Conservation (phyloP, 1,140 invertebrate species). For the Oedothorax gibbosus region DNA sequence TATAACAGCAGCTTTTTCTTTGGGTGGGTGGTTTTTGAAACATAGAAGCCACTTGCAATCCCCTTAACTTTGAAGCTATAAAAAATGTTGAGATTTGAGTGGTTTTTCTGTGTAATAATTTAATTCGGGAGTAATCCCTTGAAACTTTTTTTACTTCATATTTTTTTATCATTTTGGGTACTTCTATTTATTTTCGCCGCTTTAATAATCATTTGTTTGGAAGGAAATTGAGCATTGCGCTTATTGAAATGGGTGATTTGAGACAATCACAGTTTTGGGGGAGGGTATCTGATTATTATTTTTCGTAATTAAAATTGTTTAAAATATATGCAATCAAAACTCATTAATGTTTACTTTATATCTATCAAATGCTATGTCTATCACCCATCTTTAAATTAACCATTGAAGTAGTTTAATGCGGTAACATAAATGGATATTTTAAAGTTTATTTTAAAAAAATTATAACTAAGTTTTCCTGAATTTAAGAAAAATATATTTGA, state of each 20-base stretch:
- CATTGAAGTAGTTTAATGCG: no score
- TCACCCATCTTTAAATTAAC: no score
- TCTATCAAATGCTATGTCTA: background rate
- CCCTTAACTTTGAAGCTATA: constrained; percentile 8
- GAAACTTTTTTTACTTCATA: constrained; percentile 7
- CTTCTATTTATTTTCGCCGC: constrained; percentile 39
- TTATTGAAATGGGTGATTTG: no score
- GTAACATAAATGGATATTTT: no score
- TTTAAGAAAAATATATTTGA: no score
- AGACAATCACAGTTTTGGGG: no score
- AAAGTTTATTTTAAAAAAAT: no score
- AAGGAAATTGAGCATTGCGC: constrained; percentile 38
- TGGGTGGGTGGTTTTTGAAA: constrained; percentile 56
- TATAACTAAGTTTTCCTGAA: no score
- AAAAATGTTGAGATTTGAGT: constrained; percentile 30
- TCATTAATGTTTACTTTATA: background rate
- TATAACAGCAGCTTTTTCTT: constrained; percentile 1
- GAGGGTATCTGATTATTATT: no score
- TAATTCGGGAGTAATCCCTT: constrained; percentile 54
- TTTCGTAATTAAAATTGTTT: no score
- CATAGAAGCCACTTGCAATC: constrained; percentile 39
- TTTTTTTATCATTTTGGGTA: constrained; percentile 26
- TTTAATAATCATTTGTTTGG: constrained; percentile 40
- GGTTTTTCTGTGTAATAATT: constrained; percentile 57
- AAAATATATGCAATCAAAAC: background rate